Evolutionary conservation across 1,140 invertebrate genomes (phyloP), one percentile per base, ranked within the genome.

Genomic region (Euwallacea fornicatus): DNA sequence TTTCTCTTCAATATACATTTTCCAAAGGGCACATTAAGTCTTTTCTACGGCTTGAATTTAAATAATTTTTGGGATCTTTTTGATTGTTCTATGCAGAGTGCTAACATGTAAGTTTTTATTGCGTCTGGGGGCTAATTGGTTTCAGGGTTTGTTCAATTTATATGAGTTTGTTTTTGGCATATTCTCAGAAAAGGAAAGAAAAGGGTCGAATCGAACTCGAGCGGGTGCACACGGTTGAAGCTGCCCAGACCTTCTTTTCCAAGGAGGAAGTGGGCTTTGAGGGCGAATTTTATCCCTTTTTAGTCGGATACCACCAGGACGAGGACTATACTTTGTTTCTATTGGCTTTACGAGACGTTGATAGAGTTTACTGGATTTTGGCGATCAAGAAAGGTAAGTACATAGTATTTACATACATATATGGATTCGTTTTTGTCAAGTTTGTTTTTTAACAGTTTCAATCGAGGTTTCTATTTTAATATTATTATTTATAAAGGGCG

Each of bases 251-350:
- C 66, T 63, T 76, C 68, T 71, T 72, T 66, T 72, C 69, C 70
- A 71, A 64, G 13, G 78, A 80, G 43, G 79, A 77, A 76, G 81
- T 68, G 63, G 78, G 73, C 10, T 50, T 65, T 71, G 77, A 74
- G 73, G 78, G 64, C 70, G 79, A 75, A 74, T 87, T 86, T 69
- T 85, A 84, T 79, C 86, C 86, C 66, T 87, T 88, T 81, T 88
- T 92, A 85, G 87, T 93, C 72, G 90, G 90, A 56, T 93, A 93
- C 82, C 86, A 87, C 61, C 89, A 91, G 76, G 86, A 86, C 58
- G 83, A 84, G 60, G 89, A 91, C 76, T 93, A 93, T 81, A 91
- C 88, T 15, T 83, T 94, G 64, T 94, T 93, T 81, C 86, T 94
- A 66, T 85, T 92, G 54, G 89, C 91, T 42, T 83, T 85, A 65